Evolutionary conservation across 2,888 invertebrate species (phyloP).

Genomic region (Mechanitis mazaeus): DNA sequence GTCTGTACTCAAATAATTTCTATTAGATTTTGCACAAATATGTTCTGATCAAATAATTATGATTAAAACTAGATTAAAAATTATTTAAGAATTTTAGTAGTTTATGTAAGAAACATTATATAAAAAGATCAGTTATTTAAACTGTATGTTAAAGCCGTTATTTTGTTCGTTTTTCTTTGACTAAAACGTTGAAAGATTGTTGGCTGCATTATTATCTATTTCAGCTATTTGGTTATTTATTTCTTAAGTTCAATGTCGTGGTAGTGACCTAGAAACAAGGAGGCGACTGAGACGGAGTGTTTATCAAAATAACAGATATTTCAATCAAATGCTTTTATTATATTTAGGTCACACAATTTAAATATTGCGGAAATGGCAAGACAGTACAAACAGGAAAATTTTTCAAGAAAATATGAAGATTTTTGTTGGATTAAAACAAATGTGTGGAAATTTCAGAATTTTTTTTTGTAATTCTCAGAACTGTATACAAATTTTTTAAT

Average conservation of each 20-base stretch:
- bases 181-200: conserved; percentile 22
- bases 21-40: too few relatives aligned
- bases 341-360: neutral
- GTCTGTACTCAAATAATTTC: too few relatives aligned
- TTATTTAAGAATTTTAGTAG: neutral
- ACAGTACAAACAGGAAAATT: neutral
- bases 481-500: too few relatives aligned
- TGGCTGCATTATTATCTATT: conserved; percentile 20
- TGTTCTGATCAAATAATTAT: too few relatives aligned
- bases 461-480: too few relatives aligned
- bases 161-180: conserved; percentile 13
- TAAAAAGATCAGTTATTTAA: neutral
- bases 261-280: conserved; percentile 43
- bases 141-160: conserved; percentile 14
- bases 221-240: conserved; percentile 5
- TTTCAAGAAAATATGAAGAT: neutral
- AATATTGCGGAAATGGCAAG: neutral
- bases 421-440: neutral
- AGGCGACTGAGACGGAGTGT: conserved; percentile 36
- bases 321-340: neutral
- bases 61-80: too few relatives aligned
- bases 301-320: neutral
- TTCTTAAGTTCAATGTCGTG: conserved; percentile 49
- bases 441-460: too few relatives aligned
- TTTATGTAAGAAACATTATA: conserved; percentile 5